These are phyloP conservation scores for Coptodon rendalli DNA, from an alignment of 2,113 vertebrate genomes.

Conservation along the genomic window DNA sequence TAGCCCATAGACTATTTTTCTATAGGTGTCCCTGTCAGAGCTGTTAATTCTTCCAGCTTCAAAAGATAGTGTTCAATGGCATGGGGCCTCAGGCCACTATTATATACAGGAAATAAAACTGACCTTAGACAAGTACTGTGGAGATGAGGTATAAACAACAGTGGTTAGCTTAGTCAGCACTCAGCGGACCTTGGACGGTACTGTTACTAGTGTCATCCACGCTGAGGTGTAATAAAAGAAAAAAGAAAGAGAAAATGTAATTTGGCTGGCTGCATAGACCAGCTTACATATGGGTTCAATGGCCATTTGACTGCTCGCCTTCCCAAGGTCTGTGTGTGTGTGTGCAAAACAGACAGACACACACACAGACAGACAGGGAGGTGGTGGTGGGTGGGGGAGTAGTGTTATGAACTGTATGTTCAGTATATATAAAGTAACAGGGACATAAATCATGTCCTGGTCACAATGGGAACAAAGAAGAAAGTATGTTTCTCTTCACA, in stretches of 20 bases:
- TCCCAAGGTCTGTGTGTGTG: background rate
- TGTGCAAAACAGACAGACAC: background rate
- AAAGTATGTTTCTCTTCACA: background rate
- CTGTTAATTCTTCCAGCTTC: background rate
- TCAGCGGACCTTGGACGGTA: constrained; percentile 27
- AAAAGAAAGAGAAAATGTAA: constrained; percentile 11
- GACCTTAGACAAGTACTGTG: background rate
- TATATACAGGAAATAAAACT: constrained; percentile 18
- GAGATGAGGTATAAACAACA: constrained; percentile 32
- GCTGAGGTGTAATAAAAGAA: background rate
- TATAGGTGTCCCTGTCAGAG: background rate
- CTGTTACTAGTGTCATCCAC: background rate
- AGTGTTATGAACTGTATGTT: background rate
- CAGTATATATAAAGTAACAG: background rate
- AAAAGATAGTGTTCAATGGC: background rate
- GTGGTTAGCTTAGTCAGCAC: constrained; percentile 31
- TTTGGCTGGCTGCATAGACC: background rate
- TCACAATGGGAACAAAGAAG: background rate
- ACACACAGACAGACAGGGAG: background rate
- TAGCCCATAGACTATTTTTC: background rate
- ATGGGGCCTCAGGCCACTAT: background rate
- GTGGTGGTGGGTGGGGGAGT: background rate
- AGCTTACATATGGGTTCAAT: background rate
- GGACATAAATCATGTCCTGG: background rate
- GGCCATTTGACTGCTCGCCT: constrained; percentile 17